Conservation (phyloP, 2,113 vertebrate genomes). For the Cervus canadensis region DNA sequence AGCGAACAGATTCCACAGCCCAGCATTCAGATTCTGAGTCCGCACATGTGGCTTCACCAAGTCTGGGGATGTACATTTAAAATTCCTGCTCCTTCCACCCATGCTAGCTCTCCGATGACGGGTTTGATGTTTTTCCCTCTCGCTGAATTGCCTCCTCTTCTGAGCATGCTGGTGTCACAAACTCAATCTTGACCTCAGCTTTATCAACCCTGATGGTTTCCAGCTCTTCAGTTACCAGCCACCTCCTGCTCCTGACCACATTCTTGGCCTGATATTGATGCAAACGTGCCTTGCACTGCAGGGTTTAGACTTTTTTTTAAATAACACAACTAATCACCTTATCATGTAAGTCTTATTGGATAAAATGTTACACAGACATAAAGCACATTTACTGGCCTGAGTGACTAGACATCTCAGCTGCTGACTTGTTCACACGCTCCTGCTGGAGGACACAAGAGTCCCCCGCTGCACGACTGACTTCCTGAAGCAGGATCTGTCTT, state of each 20-base stretch:
- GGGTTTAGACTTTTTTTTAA: background rate
- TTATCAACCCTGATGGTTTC: background rate
- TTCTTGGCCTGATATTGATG: background rate
- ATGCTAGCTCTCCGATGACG: background rate
- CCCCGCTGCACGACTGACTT: background rate
- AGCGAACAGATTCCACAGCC: background rate
- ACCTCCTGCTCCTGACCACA: background rate
- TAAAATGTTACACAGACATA: background rate
- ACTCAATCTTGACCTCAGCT: background rate
- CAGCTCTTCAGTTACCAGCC: background rate
- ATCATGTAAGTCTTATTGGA: background rate
- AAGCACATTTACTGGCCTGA: background rate
- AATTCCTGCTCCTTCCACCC: background rate
- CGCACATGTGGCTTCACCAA: background rate
- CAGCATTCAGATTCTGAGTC: background rate
- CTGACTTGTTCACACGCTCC: background rate
- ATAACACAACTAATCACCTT: background rate
- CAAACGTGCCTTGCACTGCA: background rate
- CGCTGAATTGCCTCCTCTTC: background rate
- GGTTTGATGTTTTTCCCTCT: background rate
- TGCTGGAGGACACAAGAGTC: background rate
- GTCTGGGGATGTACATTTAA: background rate
- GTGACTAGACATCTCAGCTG: background rate
- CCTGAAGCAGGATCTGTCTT: background rate
- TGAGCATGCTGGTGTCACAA: background rate